phyloP scores from a whole-genome alignment of 2,113 vertebrate species.

The Sapajus apella region DNA sequence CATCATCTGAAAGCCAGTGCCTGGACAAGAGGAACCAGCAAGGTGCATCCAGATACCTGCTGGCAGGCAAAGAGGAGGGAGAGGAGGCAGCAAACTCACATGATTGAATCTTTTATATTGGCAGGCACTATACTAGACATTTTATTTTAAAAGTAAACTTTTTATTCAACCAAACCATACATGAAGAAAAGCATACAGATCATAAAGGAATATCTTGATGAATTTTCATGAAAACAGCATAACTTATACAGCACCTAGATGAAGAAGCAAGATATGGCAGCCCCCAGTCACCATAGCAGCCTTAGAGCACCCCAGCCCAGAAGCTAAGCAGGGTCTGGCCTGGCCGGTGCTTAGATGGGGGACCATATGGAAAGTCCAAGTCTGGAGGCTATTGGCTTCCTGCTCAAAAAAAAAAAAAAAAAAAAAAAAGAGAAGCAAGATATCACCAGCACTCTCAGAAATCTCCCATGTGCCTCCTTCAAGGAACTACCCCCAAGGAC shows the following conservation, averaged over 20 bases:
- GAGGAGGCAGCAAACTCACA: neutral
- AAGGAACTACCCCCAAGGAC: neutral
- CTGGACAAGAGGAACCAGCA: neutral
- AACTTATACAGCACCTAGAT: neutral
- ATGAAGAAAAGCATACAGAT: neutral
- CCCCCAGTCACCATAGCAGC: no score
- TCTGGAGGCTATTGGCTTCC: no score
- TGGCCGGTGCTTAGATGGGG: no score
- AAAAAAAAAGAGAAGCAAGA: neutral
- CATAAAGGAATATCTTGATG: neutral
- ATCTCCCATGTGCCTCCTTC: neutral
- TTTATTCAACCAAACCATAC: neutral
- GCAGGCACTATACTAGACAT: neutral
- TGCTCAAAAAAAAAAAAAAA: no score
- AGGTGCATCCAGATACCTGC: neutral
- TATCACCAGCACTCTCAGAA: neutral
- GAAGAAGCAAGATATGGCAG: neutral
- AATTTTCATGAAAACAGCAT: neutral
- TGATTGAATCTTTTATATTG: neutral
- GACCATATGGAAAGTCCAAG: no score
- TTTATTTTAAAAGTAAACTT: neutral
- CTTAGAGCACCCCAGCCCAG: no score
- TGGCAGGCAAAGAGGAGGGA: neutral
- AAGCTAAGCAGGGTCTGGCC: no score
- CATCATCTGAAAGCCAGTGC: neutral